Evolutionary conservation across 2,888 invertebrate species (phyloP).

Genomic region (Eupeodes luniger): DNA sequence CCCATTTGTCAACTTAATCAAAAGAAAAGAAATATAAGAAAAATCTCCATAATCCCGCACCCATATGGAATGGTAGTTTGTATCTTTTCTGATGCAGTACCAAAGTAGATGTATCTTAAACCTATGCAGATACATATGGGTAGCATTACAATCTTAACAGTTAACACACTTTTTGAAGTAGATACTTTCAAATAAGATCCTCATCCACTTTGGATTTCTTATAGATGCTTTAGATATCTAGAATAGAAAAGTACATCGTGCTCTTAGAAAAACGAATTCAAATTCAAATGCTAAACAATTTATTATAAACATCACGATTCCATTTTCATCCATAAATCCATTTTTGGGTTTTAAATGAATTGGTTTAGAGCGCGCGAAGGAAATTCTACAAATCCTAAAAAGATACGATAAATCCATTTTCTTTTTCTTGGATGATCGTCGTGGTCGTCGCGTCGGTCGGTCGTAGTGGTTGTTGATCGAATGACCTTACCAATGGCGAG

Average conservation of each 20-base stretch:
- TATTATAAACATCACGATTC: conserved; percentile 82
- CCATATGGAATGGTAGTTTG: background rate
- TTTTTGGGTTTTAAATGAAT: conserved; percentile 77
- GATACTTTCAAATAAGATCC: conserved; percentile 15
- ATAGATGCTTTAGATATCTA: conserved; percentile 6
- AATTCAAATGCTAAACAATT: conserved; percentile 77
- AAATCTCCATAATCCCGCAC: conserved; percentile 24
- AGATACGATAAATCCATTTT: conserved; percentile 56
- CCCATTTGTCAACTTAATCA: conserved; percentile 58
- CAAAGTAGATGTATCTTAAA: background rate
- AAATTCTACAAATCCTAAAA: conserved; percentile 57
- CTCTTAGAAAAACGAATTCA: conserved; percentile 14
- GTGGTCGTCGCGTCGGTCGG: background rate
- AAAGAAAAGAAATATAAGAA: background rate
- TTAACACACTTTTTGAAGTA: conserved; percentile 23
- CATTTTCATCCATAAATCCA: conserved; percentile 76
- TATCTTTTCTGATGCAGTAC: background rate
- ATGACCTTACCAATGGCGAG: conserved; percentile 62
- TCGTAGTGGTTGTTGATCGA: conserved; percentile 17
- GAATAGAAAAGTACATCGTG: conserved; percentile 55
- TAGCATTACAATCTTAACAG: background rate
- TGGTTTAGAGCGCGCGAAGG: conserved; percentile 46
- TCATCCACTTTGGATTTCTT: conserved; percentile 16
- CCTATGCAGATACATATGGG: background rate
- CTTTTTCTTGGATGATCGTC: conserved; percentile 22